phyloP scores from a whole-genome alignment of 2,113 vertebrate genomes.

The Pandion haliaetus region DNA sequence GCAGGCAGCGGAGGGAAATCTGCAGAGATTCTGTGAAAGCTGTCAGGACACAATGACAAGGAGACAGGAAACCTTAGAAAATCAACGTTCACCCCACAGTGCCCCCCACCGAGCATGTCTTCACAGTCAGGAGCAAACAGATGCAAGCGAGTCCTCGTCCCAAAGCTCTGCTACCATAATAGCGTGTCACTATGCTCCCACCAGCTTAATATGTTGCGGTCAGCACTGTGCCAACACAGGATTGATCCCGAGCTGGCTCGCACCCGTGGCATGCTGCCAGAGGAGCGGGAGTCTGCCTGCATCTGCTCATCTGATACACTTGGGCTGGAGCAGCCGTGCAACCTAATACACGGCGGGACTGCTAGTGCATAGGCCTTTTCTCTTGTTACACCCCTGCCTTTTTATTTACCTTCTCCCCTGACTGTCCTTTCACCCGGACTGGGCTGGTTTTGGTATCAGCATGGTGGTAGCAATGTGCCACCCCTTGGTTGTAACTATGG shows the following conservation, averaged over 20 bases:
- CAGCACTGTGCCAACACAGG: background rate
- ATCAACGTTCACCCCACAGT: background rate
- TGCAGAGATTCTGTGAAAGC: background rate
- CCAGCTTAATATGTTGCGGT: background rate
- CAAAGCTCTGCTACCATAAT: background rate
- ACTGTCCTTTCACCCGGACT: background rate
- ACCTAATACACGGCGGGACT: fast-evolving
- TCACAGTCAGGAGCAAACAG: background rate
- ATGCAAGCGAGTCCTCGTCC: background rate
- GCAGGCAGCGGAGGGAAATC: background rate
- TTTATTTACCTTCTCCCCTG: background rate
- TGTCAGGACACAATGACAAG: background rate
- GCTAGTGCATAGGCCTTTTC: background rate
- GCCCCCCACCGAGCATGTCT: background rate
- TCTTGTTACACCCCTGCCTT: background rate
- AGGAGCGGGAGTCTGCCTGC: background rate
- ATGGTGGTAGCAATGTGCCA: background rate
- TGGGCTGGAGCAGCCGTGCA: background rate
- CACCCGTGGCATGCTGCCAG: background rate
- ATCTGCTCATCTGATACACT: background rate
- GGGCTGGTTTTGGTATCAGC: background rate
- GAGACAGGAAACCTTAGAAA: background rate
- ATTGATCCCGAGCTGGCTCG: background rate
- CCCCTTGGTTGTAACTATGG: background rate
- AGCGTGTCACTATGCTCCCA: background rate